Conservation (phyloP, 2,797 vertebrate species). For the Synanceia verrucosa region DNA sequence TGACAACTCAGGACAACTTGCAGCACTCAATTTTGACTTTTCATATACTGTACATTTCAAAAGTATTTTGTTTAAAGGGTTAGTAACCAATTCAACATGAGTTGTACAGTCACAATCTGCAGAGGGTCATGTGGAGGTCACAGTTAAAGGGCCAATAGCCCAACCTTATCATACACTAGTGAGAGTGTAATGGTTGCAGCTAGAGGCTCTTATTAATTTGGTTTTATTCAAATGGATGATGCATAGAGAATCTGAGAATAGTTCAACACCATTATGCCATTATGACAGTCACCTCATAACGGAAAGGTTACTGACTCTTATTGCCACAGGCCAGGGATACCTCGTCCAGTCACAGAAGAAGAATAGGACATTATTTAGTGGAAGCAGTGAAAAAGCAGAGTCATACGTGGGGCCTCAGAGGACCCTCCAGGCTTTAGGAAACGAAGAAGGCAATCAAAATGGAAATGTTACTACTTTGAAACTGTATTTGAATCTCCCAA, state of each 20-base stretch:
- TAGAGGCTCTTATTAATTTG: conserved; percentile 33
- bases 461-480: conserved; percentile 59
- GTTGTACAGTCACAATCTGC: neutral
- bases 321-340: conserved; percentile 35
- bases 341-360: conserved; percentile 37
- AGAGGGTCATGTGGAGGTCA: neutral
- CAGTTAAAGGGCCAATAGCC: neutral
- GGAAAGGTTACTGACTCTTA: conserved; percentile 44
- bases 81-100: neutral
- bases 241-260: conserved; percentile 10
- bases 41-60: neutral
- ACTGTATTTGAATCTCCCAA: conserved; percentile 52
- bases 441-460: conserved; percentile 69
- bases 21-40: neutral
- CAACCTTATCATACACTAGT: neutral
- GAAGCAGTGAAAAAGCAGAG: conserved; percentile 40
- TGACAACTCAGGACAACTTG: neutral
- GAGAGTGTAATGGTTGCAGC: neutral
- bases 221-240: conserved; percentile 25
- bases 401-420: conserved; percentile 36
- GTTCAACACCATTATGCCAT: neutral
- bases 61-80: neutral
- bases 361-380: conserved; percentile 40
- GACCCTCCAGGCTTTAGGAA: conserved; percentile 48
- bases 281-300: conserved; percentile 23